These are phyloP conservation scores for Alaudala cheleensis DNA, from an alignment of 2,113 vertebrate genomes.

Conservation along the genomic window DNA sequence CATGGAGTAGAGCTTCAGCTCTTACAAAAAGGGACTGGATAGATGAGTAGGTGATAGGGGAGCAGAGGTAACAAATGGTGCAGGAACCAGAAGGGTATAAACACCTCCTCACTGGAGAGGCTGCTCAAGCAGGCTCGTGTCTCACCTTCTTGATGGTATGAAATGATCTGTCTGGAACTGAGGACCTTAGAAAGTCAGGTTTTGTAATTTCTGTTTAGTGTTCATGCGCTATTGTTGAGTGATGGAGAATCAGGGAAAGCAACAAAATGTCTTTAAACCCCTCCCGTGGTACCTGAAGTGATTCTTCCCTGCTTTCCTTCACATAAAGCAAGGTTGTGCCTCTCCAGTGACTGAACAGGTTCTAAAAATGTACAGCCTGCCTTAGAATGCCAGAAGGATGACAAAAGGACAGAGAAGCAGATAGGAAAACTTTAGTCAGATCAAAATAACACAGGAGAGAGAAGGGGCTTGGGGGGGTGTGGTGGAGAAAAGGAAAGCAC, in stretches of 20 bases:
- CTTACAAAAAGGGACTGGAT: rapidly evolving
- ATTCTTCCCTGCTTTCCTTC: background rate
- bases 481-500: background rate
- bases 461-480: background rate
- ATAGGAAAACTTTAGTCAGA: slow-evolving; percentile 16
- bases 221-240: background rate
- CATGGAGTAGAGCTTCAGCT: background rate
- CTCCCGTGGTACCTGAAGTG: background rate
- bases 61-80: background rate
- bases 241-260: background rate
- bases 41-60: background rate
- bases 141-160: background rate
- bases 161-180: background rate
- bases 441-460: slow-evolving; percentile 2
- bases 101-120: background rate
- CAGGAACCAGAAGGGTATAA: background rate
- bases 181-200: background rate
- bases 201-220: background rate
- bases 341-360: background rate
- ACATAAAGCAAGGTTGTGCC: background rate
- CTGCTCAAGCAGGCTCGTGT: background rate
- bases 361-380: background rate
- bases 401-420: background rate
- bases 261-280: background rate
- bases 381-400: background rate